Conservation (phyloP, 2,797 vertebrate genomes). For the Semotilus atromaculatus region DNA sequence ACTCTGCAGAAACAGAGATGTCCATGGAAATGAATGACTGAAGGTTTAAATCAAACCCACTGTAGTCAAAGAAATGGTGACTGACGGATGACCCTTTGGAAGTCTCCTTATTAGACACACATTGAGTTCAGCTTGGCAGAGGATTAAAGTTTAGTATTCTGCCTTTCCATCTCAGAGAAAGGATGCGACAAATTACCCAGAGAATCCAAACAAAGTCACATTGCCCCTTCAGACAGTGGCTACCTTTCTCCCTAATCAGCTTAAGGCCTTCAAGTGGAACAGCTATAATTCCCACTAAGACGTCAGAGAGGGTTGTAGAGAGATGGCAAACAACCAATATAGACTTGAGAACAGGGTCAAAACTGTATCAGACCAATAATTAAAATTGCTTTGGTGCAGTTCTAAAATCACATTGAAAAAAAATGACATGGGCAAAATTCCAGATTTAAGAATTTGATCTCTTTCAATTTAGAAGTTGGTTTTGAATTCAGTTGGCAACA, state of each 20-base stretch:
- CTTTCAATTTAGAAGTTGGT: not conserved
- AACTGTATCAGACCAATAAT: not conserved
- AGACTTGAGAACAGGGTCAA: constrained; percentile 25
- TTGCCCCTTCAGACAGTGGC: constrained; percentile 65
- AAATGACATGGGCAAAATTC: not conserved
- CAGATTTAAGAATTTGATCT: not conserved
- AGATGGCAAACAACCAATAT: constrained; percentile 23
- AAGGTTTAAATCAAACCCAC: constrained; percentile 27
- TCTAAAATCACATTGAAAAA: not conserved
- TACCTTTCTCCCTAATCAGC: constrained; percentile 72
- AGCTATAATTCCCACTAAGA: constrained; percentile 38
- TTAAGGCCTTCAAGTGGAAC: constrained; percentile 66
- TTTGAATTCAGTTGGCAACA: not conserved
- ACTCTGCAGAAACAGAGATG: constrained; percentile 43
- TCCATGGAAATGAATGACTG: constrained; percentile 39
- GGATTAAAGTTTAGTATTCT: constrained; percentile 68
- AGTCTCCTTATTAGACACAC: constrained; percentile 62
- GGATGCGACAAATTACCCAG: constrained; percentile 69
- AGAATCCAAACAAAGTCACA: constrained; percentile 67
- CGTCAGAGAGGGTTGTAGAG: constrained; percentile 42
- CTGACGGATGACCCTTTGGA: constrained; percentile 3
- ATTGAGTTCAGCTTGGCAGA: constrained; percentile 66
- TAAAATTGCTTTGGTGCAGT: not conserved
- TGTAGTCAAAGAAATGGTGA: constrained; percentile 52
- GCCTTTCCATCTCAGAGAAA: constrained; percentile 62